Evolutionary conservation across 2,888 invertebrate genomes (phyloP).

Genomic region (Cephus pygmeus): DNA sequence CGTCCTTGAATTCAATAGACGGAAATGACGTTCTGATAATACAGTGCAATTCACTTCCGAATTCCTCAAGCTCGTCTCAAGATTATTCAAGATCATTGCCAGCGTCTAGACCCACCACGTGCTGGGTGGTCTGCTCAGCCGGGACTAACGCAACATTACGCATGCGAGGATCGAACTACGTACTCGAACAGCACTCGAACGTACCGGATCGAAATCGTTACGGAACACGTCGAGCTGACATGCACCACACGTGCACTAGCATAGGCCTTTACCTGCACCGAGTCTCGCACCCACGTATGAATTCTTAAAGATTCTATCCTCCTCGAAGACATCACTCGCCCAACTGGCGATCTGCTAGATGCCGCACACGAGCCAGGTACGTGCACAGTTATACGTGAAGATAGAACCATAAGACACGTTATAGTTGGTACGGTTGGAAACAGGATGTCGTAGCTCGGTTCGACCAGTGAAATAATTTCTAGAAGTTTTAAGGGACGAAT

Average conservation of each 20-base stretch:
- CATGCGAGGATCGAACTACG: neutral
- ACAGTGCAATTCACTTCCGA: too few relatives aligned
- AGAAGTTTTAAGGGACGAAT: too few relatives aligned
- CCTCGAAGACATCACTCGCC: neutral
- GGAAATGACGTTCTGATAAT: too few relatives aligned
- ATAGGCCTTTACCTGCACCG: neutral
- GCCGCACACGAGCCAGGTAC: too few relatives aligned
- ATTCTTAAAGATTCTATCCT: neutral
- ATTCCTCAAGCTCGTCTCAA: too few relatives aligned
- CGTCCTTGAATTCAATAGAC: too few relatives aligned
- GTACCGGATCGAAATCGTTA: slow-evolving; percentile 3
- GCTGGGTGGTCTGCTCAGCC: slow-evolving; percentile 3
- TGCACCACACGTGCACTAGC: neutral
- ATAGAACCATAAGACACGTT: too few relatives aligned
- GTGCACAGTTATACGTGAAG: too few relatives aligned
- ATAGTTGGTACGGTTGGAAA: too few relatives aligned
- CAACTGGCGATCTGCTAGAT: too few relatives aligned
- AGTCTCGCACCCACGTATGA: neutral
- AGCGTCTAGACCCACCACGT: neutral
- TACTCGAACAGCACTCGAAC: neutral
- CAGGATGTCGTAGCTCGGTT: too few relatives aligned
- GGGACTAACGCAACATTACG: neutral
- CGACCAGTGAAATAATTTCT: too few relatives aligned
- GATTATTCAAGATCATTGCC: neutral
- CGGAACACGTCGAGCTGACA: neutral